phyloP scores from a whole-genome alignment of 2,797 vertebrate species.

The Erethizon dorsatum region DNA sequence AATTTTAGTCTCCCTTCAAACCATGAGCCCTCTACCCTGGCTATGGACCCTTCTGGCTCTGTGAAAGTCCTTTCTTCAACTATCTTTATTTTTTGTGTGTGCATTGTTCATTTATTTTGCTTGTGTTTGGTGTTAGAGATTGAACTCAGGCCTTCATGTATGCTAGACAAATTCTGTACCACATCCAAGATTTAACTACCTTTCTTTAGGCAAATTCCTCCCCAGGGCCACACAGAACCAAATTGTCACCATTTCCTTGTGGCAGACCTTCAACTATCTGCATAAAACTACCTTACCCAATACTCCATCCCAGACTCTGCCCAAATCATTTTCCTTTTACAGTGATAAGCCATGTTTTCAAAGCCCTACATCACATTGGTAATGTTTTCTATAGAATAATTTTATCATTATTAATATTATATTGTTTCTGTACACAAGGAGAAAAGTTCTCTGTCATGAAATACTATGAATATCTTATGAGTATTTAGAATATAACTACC shows the following conservation, averaged over 20 bases:
- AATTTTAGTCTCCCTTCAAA: slow-evolving; percentile 32
- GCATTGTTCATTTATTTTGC: neutral
- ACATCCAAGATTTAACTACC: neutral
- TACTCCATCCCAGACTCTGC: neutral
- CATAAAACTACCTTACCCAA: neutral
- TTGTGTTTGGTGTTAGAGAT: neutral
- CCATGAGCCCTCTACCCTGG: neutral
- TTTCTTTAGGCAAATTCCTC: too few species aligned
- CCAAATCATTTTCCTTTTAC: neutral
- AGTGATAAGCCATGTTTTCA: neutral
- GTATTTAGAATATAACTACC: neutral
- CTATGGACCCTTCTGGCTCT: too few species aligned
- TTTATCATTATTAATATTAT: neutral
- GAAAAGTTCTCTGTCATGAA: neutral
- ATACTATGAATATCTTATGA: neutral
- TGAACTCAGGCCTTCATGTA: neutral
- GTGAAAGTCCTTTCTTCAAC: neutral
- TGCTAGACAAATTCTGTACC: neutral
- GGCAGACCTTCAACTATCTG: neutral
- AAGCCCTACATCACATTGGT: neutral
- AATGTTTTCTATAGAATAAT: neutral
- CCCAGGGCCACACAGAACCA: too few species aligned
- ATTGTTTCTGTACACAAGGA: neutral
- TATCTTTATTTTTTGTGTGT: neutral
- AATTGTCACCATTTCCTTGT: neutral